Base-by-base conservation (phyloP, 2,113 vertebrate species). In the Aphelocoma coerulescens region DNA sequence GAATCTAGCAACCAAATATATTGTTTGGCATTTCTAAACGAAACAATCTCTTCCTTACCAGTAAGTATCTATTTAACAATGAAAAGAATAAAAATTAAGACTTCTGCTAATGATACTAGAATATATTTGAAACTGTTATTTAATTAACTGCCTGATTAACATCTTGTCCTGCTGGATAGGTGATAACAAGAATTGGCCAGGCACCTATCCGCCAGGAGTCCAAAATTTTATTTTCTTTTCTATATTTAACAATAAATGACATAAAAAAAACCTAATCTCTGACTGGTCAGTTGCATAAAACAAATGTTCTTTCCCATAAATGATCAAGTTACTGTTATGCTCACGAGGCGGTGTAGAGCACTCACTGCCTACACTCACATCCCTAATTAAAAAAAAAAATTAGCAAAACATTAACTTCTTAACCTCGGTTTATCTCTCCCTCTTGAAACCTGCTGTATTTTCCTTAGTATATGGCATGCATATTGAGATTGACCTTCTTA, bases 221-320 rank as follows among this genome's bases (percentile, higher is more conserved):
- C 15, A 88, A 75, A 88, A 68, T 85, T 85, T 68, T 88, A 13
- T 63, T 46, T 28, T 30, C 27, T 89, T 46, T 30, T 87, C 63
- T 69, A 30, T 35, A 79, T 95, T 78, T 74, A 95, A 94, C 81
- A 84, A 61, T 37, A 92, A 87, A 78, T 66, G 19, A 35, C 37
- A 63, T 28, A 7, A 28, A 83, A 39, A 32, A 35, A 58, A 67
- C 21, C 33, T 74, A 32, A 96, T 62, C 52, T 89, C 32, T 16
- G 63, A 65, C 37, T 58, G 61, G 15, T 67, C 52, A 65, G 35
- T 10, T 41, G 46, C 48, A 71, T 14, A 35, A 68, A 89, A 86
- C 35, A 65, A 95, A 91, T 26, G 20, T 33, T 57, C 61, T 87
- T 95, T 93, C 63, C 76, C 67, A 93, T 87, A 80, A 74, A 89